Evolutionary conservation across 2,888 invertebrate genomes (phyloP).

Genomic region (Mantis religiosa): DNA sequence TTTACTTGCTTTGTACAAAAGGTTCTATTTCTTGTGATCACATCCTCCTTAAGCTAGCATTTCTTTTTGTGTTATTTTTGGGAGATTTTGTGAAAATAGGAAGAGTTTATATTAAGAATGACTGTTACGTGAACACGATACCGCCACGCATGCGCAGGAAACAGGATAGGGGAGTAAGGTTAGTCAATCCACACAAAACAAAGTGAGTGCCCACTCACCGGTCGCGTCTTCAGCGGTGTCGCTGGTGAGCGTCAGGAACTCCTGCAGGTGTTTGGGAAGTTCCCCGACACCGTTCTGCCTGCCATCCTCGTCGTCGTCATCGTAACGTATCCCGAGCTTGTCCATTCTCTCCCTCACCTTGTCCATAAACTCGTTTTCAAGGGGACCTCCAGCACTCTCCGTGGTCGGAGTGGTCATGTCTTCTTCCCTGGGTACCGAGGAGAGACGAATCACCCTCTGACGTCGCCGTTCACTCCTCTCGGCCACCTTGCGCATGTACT

Average conservation of each 20-base stretch:
- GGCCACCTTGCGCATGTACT: constrained; percentile 74
- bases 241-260: constrained; percentile 67
- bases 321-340: constrained; percentile 58
- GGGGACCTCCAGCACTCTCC: constrained; percentile 43
- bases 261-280: constrained; percentile 73
- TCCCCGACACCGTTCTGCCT: constrained; percentile 40
- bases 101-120: too few relatives aligned
- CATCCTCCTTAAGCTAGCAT: too few relatives aligned
- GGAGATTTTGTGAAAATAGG: too few relatives aligned
- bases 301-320: constrained; percentile 44
- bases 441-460: constrained; percentile 76
- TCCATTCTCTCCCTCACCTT: constrained; percentile 68
- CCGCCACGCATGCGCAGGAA: too few relatives aligned
- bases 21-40: too few relatives aligned
- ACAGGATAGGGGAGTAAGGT: background rate
- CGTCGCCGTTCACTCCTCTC: constrained; percentile 73
- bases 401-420: background rate
- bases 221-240: constrained; percentile 32
- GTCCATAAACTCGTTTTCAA: constrained; percentile 73
- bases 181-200: background rate
- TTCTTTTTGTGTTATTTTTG: too few relatives aligned
- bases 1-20: too few relatives aligned
- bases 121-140: too few relatives aligned
- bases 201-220: background rate
- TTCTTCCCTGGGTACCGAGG: constrained; percentile 37